A percentile compares a stretch with the other conserved stretches of the same genome.
Conservation (phyloP, 2,797 vertebrate species). For the Cercopithecus diana region DNA sequence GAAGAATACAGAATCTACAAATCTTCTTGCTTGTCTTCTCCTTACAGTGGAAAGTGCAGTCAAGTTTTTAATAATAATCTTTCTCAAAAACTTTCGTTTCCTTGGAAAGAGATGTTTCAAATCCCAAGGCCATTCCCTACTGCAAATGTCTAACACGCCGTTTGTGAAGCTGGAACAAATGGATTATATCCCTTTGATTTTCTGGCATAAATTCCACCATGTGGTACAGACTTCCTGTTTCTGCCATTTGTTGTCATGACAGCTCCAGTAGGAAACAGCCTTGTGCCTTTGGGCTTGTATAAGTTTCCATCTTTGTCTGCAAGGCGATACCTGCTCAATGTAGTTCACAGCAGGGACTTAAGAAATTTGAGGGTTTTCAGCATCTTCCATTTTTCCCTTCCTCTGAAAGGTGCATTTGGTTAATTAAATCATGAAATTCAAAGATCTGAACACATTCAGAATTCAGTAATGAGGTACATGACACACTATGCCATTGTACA, state of each 20-base stretch:
- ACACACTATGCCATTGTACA: background rate
- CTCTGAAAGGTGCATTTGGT: constrained; percentile 49
- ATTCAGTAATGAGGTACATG: constrained; percentile 67
- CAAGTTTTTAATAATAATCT: background rate
- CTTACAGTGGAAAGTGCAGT: background rate
- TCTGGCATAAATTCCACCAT: background rate
- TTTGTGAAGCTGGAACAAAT: constrained; percentile 18
- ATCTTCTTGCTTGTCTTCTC: background rate
- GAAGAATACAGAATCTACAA: background rate
- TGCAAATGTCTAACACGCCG: background rate
- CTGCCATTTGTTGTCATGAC: constrained; percentile 21
- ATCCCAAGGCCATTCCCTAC: background rate
- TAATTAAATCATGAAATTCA: constrained; percentile 56
- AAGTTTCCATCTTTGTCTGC: background rate
- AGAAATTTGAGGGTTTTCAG: constrained; percentile 22
- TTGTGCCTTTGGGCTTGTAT: background rate
- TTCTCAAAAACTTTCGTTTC: background rate
- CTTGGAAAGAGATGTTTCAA: constrained; percentile 19
- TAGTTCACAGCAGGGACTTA: background rate
- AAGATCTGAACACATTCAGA: constrained; percentile 53
- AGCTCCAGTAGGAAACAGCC: background rate
- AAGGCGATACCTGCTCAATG: background rate
- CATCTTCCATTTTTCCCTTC: constrained; percentile 41
- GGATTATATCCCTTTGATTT: background rate
- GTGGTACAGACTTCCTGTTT: background rate